Evolutionary conservation across 2,113 vertebrate genomes (phyloP), one percentile per base, ranked within the genome.

Genomic region (Larimichthys polyactis): DNA sequence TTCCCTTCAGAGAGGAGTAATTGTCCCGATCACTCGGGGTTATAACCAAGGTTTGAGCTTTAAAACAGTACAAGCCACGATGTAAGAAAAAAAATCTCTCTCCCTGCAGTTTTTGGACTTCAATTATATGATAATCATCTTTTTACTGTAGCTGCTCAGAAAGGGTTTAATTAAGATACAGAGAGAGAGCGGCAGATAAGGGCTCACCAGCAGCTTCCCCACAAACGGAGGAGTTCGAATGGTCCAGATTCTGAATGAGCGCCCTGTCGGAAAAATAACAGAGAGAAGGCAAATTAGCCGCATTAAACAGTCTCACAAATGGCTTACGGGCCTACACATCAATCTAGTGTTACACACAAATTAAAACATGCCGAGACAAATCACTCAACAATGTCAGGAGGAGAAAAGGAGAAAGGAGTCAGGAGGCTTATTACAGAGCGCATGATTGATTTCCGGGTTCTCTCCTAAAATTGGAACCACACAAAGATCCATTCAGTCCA

Each of bases 201-300:
- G 76, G 52, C 92, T 91, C 89, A 96, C 96, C 96, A 82, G 91
- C 89, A 71, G 89, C 90, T 49, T 94, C 88, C 58, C 86, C 94
- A 48, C 96, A 96, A 63, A 94, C 78, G 0, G 95, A 94, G 2
- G 95, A 93, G 78, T 95, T 96, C 1, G 94, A 94, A 5, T 93
- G 71, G 81, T 96, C 95, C 81, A 96, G 91, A 82, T 90, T 95
- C 85, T 96, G 96, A 86, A 95, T 58, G 36, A 96, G 84, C 3
- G 80, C 32, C 70, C 94, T 96, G 90, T 88, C 71, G 64, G 51
- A 78, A 80, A 40, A 69, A 87, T 20, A 86, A 87, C 19, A 87
- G 24, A 87, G 24, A 87, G 57, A 86, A 5, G 69, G 78, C 67
- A 76, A 83, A 83, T 85, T 78, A 87, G 66, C 48, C 17, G 43